A percentile compares a stretch with the other conserved stretches of the same genome.
Evolutionary conservation across 2,888 invertebrate genomes (phyloP).

Genomic region (Danaus chrysippus): DNA sequence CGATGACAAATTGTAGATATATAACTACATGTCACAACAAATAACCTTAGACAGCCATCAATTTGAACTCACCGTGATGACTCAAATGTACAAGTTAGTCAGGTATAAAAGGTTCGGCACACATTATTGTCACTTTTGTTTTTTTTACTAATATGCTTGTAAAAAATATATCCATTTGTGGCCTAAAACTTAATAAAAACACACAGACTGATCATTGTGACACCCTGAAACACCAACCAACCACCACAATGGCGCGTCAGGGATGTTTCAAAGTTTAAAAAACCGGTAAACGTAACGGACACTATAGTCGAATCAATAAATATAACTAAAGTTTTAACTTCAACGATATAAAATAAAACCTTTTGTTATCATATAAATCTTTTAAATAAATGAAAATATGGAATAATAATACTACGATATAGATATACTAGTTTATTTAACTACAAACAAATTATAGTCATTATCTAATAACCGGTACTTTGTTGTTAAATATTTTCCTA

Average conservation of each 20-base stretch:
- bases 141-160: constrained; percentile 58
- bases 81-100: constrained; percentile 66
- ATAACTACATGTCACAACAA: constrained; percentile 72
- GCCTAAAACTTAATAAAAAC: constrained; percentile 59
- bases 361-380: too few species aligned
- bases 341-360: background rate
- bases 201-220: constrained; percentile 55
- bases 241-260: constrained; percentile 69
- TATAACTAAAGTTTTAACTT: background rate
- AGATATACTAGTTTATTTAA: too few species aligned
- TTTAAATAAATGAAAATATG: too few species aligned
- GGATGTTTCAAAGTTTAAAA: constrained; percentile 39
- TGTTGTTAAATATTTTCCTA: too few species aligned
- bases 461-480: too few species aligned
- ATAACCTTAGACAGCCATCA: constrained; percentile 73
- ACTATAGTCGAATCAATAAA: background rate
- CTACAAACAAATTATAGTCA: too few species aligned
- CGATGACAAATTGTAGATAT: constrained; percentile 59
- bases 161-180: constrained; percentile 69
- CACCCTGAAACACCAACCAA: constrained; percentile 53
- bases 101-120: constrained; percentile 73
- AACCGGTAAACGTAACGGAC: constrained; percentile 40
- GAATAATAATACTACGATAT: too few species aligned
- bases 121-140: constrained; percentile 75
- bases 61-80: constrained; percentile 75